Conservation (phyloP, 2,797 vertebrate species). For the Tympanoctomys barrerae region DNA sequence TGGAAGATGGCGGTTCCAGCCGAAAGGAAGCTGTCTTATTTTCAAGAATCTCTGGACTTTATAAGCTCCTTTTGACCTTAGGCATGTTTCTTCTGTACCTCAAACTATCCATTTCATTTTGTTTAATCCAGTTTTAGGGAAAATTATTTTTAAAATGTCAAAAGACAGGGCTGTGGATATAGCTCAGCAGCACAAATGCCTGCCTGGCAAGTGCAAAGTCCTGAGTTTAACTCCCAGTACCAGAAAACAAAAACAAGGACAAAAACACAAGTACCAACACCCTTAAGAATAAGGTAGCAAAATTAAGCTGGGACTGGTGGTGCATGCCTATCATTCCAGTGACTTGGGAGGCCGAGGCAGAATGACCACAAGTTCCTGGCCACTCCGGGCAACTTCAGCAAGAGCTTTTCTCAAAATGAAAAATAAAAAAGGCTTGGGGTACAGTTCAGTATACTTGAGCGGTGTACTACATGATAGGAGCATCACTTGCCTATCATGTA, state of each 20-base stretch:
- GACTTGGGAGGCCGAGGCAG: background rate
- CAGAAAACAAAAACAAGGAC: no score
- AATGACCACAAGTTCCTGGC: background rate
- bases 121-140: slow-evolving; percentile 27
- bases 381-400: background rate
- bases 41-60: slow-evolving; percentile 2
- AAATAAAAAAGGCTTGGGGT: background rate
- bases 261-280: background rate
- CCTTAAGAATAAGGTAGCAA: background rate
- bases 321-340: background rate
- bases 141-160: slow-evolving; percentile 55
- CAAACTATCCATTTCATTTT: slow-evolving; percentile 36
- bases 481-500: background rate
- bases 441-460: background rate
- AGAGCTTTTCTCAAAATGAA: background rate
- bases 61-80: background rate
- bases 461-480: background rate
- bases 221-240: no score
- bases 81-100: background rate
- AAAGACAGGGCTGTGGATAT: no score
- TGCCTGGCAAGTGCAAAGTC: no score
- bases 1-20: no score
- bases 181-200: no score
- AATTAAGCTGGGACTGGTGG: background rate
- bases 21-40: background rate